These are phyloP conservation scores for Muscidifurax raptorellus DNA, from an alignment of 1,140 invertebrate species.

Conservation along the genomic window DNA sequence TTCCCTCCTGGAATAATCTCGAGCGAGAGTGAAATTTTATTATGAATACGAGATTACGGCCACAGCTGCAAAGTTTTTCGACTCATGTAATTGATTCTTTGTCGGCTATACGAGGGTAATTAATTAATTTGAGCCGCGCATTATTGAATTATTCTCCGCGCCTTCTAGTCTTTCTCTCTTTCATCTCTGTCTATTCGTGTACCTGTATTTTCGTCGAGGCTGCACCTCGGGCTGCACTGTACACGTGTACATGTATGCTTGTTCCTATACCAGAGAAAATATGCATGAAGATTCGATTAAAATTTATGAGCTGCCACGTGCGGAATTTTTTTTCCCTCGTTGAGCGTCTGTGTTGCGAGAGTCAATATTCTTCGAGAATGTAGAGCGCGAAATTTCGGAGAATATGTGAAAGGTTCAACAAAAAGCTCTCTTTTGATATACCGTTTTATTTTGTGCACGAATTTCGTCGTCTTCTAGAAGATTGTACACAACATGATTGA, in stretches of 20 bases:
- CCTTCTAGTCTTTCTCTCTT: too few species aligned
- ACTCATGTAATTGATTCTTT: constrained; percentile 19
- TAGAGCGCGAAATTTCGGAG: background rate
- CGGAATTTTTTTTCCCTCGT: too few species aligned
- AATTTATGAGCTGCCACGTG: background rate
- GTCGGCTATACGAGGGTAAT: background rate
- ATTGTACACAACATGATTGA: background rate
- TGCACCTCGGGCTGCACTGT: too few species aligned
- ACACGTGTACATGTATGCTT: background rate
- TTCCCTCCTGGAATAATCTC: constrained; percentile 12
- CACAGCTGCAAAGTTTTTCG: background rate
- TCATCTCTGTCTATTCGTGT: background rate
- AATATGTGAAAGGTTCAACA: background rate
- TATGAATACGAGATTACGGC: constrained; percentile 30
- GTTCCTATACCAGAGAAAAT: background rate
- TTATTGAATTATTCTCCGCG: background rate
- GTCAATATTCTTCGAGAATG: background rate
- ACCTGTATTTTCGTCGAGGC: too few species aligned
- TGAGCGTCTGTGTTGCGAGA: too few species aligned
- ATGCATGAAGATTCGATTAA: background rate
- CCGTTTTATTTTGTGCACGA: background rate
- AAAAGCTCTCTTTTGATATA: background rate
- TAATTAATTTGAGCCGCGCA: background rate
- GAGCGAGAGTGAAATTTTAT: constrained; percentile 19
- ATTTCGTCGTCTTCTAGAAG: background rate